Evolutionary conservation across 2,888 invertebrate genomes (phyloP).

Genomic region (Drosophila stalkeri): DNA sequence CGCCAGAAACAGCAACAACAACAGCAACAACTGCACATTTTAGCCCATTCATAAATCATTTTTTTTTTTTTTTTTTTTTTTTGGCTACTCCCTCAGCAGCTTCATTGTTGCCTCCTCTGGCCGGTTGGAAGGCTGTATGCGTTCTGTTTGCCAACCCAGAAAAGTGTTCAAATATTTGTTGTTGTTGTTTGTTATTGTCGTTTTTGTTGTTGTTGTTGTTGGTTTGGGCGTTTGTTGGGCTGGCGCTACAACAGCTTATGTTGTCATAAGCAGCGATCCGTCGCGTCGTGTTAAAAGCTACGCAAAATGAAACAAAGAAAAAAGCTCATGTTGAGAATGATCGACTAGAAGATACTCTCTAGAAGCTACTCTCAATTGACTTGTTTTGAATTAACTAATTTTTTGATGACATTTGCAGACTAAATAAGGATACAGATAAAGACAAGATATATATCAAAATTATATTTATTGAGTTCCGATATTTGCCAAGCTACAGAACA

Average conservation of each 20-base stretch:
- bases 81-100: constrained; percentile 43
- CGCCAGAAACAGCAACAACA: constrained; percentile 14
- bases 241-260: constrained; percentile 60
- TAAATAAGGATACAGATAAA: no score
- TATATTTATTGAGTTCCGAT: no score
- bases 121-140: constrained; percentile 42
- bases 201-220: constrained; percentile 14
- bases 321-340: not conserved
- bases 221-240: constrained; percentile 17
- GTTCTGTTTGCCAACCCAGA: constrained; percentile 65
- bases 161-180: constrained; percentile 73
- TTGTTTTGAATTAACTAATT: no score
- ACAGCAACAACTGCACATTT: constrained; percentile 12
- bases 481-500: no score
- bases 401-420: no score
- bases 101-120: constrained; percentile 30
- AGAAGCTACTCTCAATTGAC: no score
- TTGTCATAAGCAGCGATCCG: constrained; percentile 46
- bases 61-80: constrained; percentile 23
- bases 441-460: no score
- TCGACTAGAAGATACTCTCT: not conserved
- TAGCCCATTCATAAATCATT: constrained; percentile 69
- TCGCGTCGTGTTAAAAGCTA: constrained; percentile 5
- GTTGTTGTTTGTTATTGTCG: constrained; percentile 8
- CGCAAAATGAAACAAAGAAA: not conserved